Percentiles rank a stretch among this genome's conserved stretches.
Conservation (phyloP, 2,797 vertebrate species). For the Crocidura indochinensis region DNA sequence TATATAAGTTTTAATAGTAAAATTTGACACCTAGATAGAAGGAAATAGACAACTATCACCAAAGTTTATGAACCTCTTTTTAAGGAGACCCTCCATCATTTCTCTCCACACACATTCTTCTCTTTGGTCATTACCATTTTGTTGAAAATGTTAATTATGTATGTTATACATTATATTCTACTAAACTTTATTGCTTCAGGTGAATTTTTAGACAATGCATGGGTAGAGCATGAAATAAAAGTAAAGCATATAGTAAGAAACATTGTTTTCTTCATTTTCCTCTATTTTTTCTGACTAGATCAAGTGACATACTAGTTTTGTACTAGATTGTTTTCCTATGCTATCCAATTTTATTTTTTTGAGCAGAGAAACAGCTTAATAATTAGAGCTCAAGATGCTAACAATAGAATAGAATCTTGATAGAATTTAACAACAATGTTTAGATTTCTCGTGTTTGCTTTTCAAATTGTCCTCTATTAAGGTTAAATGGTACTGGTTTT, state of each 20-base stretch:
- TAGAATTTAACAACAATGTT: neutral
- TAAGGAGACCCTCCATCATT: neutral
- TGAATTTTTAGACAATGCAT: neutral
- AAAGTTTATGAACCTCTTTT: neutral
- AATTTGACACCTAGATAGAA: neutral
- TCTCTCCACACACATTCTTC: neutral
- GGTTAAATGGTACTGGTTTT: neutral
- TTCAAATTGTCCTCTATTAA: slow-evolving; percentile 15
- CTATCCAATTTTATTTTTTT: neutral
- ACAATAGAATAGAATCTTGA: neutral
- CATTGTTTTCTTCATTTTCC: neutral
- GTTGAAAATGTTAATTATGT: neutral
- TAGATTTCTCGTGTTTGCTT: slow-evolving; percentile 13
- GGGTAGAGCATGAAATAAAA: neutral
- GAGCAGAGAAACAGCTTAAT: neutral
- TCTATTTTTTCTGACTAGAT: neutral
- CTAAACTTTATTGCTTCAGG: neutral
- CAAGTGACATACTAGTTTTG: neutral
- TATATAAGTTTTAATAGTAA: neutral
- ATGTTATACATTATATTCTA: neutral
- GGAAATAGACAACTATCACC: neutral
- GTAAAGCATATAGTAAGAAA: neutral
- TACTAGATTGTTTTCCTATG: slow-evolving; percentile 11
- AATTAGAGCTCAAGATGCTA: slow-evolving; percentile 18
- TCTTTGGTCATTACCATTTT: neutral